Percentiles rank a stretch among this genome's conserved stretches.
These are phyloP conservation scores for Sinocyclocheilus grahami DNA, from an alignment of 2,113 vertebrate genomes.

Conservation along the genomic window DNA sequence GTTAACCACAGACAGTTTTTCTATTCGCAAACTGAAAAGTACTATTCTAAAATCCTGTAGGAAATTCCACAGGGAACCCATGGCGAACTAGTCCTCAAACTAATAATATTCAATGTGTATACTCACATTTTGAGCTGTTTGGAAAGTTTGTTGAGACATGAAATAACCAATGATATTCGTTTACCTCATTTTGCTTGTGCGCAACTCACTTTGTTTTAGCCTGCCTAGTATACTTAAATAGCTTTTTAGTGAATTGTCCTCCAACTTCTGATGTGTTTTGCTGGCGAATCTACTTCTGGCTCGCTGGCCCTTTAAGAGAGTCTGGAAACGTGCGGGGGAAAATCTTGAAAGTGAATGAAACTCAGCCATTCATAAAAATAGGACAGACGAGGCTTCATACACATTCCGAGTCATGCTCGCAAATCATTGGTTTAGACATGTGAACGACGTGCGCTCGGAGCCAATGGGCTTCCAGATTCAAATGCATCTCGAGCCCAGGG, in stretches of 20 bases:
- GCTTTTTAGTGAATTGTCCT: not conserved
- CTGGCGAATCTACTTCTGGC: not conserved
- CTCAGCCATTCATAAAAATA: conserved; percentile 83
- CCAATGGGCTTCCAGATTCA: conserved; percentile 66
- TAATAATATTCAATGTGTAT: not conserved
- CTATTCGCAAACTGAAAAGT: not conserved
- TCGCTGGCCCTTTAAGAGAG: conserved; percentile 71
- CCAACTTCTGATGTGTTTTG: not conserved
- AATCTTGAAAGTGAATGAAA: conserved; percentile 75
- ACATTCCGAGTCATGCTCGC: conserved; percentile 54
- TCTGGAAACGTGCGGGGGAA: conserved; percentile 56
- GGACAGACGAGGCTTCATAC: conserved; percentile 55
- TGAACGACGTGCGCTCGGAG: conserved; percentile 39
- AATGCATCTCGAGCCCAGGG: conserved; percentile 57
- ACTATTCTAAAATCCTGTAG: not conserved
- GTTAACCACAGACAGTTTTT: not conserved
- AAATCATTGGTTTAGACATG: conserved; percentile 63
- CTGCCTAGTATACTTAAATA: not conserved
- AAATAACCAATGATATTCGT: not conserved
- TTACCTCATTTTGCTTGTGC: not conserved
- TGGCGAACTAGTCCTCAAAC: not conserved
- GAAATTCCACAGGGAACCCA: not conserved
- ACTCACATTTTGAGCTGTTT: too few species aligned
- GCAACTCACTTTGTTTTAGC: not conserved
- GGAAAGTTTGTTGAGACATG: not conserved